A percentile compares a stretch with the other conserved stretches of the same genome.
Conservation (phyloP, 2,888 invertebrate species). For the Xanthia togata region DNA sequence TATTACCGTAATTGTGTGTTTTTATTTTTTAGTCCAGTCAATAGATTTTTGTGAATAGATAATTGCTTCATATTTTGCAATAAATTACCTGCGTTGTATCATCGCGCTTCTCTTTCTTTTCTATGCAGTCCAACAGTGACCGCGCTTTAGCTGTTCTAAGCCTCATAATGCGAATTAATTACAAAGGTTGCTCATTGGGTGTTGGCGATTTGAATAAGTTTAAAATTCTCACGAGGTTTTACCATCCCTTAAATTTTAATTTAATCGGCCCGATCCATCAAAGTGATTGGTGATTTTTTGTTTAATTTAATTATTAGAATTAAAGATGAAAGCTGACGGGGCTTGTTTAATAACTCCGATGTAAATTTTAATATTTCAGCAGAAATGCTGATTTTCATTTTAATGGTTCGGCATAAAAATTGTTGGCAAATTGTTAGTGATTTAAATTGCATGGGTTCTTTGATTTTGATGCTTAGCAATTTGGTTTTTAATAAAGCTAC, state of each 20-base stretch:
- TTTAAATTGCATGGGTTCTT: conserved; percentile 11
- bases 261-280: conserved; percentile 19
- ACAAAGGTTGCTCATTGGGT: neutral
- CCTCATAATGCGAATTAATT: neutral
- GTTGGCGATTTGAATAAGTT: neutral
- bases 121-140: no score
- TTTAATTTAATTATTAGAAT: conserved; percentile 31
- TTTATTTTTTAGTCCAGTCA: no score
- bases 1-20: no score
- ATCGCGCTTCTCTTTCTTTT: no score
- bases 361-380: conserved; percentile 32
- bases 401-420: conserved; percentile 5
- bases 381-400: conserved; percentile 17
- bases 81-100: no score
- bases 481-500: neutral
- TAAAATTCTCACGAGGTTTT: neutral
- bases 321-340: conserved; percentile 37
- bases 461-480: neutral
- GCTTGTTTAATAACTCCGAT: conserved; percentile 20
- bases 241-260: neutral
- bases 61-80: no score
- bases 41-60: no score
- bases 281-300: conserved; percentile 22
- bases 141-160: no score
- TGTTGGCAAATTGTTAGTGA: conserved; percentile 15